These are phyloP conservation scores for Epinotia brunnichana DNA, from an alignment of 2,888 invertebrate genomes.

Conservation along the genomic window DNA sequence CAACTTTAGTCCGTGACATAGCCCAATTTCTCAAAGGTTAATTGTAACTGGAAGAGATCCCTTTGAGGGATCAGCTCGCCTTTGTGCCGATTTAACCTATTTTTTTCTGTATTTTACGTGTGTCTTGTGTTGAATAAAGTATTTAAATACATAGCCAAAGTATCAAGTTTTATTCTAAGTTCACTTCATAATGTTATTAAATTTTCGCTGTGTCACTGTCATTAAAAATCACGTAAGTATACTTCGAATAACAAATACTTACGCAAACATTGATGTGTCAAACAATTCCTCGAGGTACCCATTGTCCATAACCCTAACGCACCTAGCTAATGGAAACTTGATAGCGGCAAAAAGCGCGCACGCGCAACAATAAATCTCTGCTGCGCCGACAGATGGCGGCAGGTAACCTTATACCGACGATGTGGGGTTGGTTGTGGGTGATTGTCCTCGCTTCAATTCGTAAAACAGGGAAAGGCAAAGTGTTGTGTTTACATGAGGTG, in stretches of 20 bases:
- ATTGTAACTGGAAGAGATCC: no score
- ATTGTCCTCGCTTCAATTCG: constrained; percentile 19
- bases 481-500: constrained; percentile 16
- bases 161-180: no score
- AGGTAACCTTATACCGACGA: constrained; percentile 74
- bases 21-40: no score
- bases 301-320: constrained; percentile 61
- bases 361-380: constrained; percentile 78
- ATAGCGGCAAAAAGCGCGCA: constrained; percentile 79
- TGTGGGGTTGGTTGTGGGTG: constrained; percentile 19
- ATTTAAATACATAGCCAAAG: no score
- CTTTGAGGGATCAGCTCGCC: no score
- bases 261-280: constrained; percentile 35
- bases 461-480: constrained; percentile 3
- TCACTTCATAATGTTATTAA: no score
- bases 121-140: no score
- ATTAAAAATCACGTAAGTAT: no score
- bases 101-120: no score
- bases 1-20: no score
- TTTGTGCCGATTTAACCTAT: no score
- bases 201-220: no score
- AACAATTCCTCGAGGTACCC: constrained; percentile 3
- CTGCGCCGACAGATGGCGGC: constrained; percentile 80
- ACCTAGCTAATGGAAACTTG: constrained; percentile 81
- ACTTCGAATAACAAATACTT: neutral